Base-by-base conservation (phyloP, 92 coral and sea anemone genomes). In the Paragorgia papillata region DNA sequence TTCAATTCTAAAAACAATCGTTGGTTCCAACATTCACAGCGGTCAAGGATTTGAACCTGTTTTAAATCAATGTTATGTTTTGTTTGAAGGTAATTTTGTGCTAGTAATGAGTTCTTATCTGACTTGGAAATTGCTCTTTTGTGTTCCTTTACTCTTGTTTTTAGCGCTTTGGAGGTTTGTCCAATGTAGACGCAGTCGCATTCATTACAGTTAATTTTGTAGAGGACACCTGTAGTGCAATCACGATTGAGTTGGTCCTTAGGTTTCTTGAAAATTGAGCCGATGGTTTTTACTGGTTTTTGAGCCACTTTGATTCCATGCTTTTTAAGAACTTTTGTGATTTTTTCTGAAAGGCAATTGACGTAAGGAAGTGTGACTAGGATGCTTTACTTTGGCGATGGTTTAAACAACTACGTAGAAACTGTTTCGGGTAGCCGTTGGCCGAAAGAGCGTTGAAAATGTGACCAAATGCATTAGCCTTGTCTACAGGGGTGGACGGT, bases 11-110 rank as follows among this genome's bases (percentile, higher is more conserved):
- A n/a, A n/a, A n/a, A n/a, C n/a, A n/a, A n/a, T n/a, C n/a, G n/a
- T n/a, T n/a, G n/a, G n/a, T n/a, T n/a, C n/a, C n/a, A n/a, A n/a
- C n/a, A n/a, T n/a, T n/a, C n/a, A n/a, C n/a, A 46, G 48, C 62
- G 51, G 79, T 80, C 73, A 58, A 80, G 41, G 55, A 80, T 67
- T 50, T 80, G 57, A 31, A 67, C 68, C 6, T 33, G 29, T 46
- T 54, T 37, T 4, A 37, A 10, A 10, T 37, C 6, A 4, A 10
- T 37, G 6, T 73, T 28, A 73, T 53, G 79, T 25, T 39, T 27
- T 26, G 65, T 50, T 27, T 73, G 37, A 2, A 26, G 48, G 7
- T 41, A 26, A 15, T 53, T 65, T 50, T 53, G 63, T 24, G 63
- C 79, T 15, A 51, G 2, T 13, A 41, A 58, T 51, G 49, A 73